Conservation (phyloP, 37 sponge, comb jelly and placozoan genomes). For the Hormiphora californensis region DNA sequence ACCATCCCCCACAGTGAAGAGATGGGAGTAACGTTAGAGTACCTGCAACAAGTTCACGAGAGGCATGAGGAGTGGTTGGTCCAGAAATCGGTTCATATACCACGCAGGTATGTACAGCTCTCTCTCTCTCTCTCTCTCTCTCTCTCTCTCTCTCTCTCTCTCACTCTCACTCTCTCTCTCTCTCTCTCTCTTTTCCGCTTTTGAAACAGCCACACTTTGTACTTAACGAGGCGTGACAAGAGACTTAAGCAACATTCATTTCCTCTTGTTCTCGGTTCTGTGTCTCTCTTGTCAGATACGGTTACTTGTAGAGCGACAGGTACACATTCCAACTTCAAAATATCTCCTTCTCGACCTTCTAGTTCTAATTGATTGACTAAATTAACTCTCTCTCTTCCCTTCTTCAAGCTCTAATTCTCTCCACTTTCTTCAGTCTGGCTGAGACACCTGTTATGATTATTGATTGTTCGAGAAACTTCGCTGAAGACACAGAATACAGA, state of each 20-base stretch:
- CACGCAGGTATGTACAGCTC: neutral
- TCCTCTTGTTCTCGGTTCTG: too few relatives aligned
- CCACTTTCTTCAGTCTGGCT: neutral
- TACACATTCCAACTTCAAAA: neutral
- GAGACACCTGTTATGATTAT: constrained; percentile 19
- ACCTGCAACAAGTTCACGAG: constrained; percentile 12
- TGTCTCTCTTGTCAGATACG: neutral
- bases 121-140: neutral
- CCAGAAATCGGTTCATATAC: constrained; percentile 8
- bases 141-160: neutral
- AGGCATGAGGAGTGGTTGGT: constrained; percentile 42
- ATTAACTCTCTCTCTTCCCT: too few relatives aligned
- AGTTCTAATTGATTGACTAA: too few relatives aligned
- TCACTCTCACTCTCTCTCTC: neutral
- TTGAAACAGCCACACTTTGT: constrained; percentile 48
- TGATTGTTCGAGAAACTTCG: constrained; percentile 22
- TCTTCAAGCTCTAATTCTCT: neutral
- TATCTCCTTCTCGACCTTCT: neutral
- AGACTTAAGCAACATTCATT: constrained; percentile 22
- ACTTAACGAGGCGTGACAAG: neutral
- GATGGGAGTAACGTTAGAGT: constrained; percentile 17
- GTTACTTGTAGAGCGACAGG: neutral
- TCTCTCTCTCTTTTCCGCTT: neutral
- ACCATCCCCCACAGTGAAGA: neutral
- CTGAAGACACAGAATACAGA: neutral